Evolutionary conservation across 2,113 vertebrate species (phyloP).

Genomic region (Dascyllus trimaculatus): DNA sequence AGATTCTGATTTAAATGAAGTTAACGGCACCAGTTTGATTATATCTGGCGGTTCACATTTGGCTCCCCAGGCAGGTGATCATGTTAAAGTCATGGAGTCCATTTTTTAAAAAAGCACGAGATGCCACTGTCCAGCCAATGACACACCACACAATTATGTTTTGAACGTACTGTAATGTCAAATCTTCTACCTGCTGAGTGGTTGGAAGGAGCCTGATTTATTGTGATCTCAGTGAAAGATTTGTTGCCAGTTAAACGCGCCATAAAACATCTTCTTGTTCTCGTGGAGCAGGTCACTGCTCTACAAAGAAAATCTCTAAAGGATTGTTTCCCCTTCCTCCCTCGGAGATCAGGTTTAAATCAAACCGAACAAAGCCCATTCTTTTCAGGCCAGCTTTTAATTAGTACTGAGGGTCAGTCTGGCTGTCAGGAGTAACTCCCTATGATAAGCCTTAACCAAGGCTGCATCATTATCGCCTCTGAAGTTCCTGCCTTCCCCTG

Average conservation of each 20-base stretch:
- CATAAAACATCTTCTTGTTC: conserved; percentile 40
- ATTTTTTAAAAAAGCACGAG: conserved; percentile 4
- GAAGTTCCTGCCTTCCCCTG: conserved; percentile 33
- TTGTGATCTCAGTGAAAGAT: conserved; percentile 29
- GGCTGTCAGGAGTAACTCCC: conserved; percentile 28
- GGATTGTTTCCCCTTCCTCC: background rate
- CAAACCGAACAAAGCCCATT: conserved; percentile 51
- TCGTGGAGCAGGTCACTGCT: background rate
- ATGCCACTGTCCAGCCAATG: background rate
- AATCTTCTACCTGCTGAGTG: background rate
- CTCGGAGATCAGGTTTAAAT: conserved; percentile 40
- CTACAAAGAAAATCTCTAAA: conserved; percentile 11
- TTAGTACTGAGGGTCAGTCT: conserved; percentile 48
- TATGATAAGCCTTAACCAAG: conserved; percentile 39
- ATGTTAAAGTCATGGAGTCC: conserved; percentile 7
- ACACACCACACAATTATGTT: background rate
- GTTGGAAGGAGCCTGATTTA: conserved; percentile 16
- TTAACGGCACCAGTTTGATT: background rate
- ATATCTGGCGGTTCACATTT: background rate
- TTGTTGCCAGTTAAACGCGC: conserved; percentile 28
- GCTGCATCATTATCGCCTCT: conserved; percentile 53
- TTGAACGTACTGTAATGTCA: conserved; percentile 22
- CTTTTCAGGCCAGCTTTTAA: conserved; percentile 62
- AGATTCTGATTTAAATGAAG: background rate
- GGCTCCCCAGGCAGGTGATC: background rate